Percentiles rank a stretch among this genome's conserved stretches.
These are phyloP conservation scores for Fissipunctia ypsillon DNA, from an alignment of 2,888 invertebrate genomes.

Conservation along the genomic window DNA sequence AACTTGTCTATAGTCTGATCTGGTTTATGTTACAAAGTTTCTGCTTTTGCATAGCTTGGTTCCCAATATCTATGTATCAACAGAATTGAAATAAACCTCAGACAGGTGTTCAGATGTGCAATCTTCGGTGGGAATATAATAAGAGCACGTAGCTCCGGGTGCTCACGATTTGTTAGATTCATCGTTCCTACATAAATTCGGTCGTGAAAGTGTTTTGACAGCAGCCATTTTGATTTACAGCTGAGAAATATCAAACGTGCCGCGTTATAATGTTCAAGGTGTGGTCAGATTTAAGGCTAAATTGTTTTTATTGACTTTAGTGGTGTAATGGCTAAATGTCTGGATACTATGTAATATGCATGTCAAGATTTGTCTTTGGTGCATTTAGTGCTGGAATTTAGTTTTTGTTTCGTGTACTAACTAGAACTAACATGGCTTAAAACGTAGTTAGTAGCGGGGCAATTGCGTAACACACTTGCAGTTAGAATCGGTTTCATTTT, in stretches of 20 bases:
- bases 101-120: conserved; percentile 58
- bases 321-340: neutral
- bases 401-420: neutral
- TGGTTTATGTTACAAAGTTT: neutral
- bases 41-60: neutral
- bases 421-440: neutral
- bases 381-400: neutral
- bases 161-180: conserved; percentile 68
- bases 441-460: neutral
- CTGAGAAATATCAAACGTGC: conserved; percentile 47
- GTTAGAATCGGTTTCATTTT: no score
- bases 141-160: conserved; percentile 60
- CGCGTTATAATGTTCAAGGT: conserved; percentile 27
- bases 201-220: conserved; percentile 66
- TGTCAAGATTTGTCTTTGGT: neutral
- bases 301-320: conserved; percentile 28
- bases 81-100: conserved; percentile 55
- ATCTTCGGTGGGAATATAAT: conserved; percentile 57
- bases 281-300: conserved; percentile 24
- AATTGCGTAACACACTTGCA: no score
- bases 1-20: no score
- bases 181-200: conserved; percentile 64
- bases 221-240: conserved; percentile 59
- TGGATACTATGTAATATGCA: neutral
- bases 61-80: conserved; percentile 33